Evolutionary conservation across 2,888 invertebrate species (phyloP).

Genomic region (Drosophila pseudotalamancana): DNA sequence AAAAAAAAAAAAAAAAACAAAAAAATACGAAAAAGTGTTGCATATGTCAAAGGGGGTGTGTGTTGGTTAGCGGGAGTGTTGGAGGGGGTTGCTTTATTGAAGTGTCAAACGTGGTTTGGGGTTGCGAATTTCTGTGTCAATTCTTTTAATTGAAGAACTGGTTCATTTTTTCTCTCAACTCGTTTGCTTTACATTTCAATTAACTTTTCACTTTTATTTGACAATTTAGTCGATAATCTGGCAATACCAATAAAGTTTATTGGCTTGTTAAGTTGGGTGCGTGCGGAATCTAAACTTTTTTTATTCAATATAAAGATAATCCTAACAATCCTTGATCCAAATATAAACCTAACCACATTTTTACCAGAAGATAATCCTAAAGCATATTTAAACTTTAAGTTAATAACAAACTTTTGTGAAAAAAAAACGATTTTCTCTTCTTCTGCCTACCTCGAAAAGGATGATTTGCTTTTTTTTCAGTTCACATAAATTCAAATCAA

Average conservation of each 20-base stretch:
- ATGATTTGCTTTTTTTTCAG: background rate
- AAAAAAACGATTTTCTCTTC: background rate
- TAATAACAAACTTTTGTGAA: background rate
- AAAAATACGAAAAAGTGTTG: conserved; percentile 25
- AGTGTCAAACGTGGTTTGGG: background rate
- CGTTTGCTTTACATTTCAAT: background rate
- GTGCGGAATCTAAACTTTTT: background rate
- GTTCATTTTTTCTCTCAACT: background rate
- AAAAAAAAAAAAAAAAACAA: background rate
- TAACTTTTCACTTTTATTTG: background rate
- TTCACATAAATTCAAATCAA: background rate
- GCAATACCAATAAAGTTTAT: background rate
- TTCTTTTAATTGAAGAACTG: background rate
- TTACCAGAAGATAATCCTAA: no score
- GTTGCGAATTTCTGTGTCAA: background rate
- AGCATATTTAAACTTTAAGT: no score
- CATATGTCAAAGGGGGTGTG: conserved; percentile 25
- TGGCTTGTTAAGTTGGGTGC: background rate
- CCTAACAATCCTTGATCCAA: no score
- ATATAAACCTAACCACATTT: no score
- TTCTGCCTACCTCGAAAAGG: background rate
- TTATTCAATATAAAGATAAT: no score
- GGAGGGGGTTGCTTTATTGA: conserved; percentile 1
- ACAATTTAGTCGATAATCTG: background rate
- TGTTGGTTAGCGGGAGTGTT: background rate